A percentile compares a stretch with the other conserved stretches of the same genome.
phyloP scores from a whole-genome alignment of 1,140 invertebrate species.

The Anastrepha ludens region DNA sequence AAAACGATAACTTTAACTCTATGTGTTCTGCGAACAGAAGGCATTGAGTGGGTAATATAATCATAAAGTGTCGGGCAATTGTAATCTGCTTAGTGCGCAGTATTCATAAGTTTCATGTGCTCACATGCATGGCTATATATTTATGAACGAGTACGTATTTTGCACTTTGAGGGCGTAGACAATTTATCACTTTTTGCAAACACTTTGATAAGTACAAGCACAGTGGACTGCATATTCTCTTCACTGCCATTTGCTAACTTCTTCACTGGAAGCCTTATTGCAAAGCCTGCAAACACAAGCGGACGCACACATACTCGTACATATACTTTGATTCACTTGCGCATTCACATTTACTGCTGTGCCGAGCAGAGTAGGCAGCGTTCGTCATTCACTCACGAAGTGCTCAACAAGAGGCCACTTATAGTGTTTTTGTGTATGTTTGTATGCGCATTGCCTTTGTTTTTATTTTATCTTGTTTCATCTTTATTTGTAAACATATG shows the following conservation, averaged over 20 bases:
- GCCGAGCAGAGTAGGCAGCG: neutral
- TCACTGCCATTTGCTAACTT: neutral
- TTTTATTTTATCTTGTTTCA: neutral
- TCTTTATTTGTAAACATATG: neutral
- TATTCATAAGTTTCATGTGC: no score
- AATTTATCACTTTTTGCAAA: neutral
- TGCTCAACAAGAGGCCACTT: slow-evolving; percentile 12
- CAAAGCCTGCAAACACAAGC: neutral
- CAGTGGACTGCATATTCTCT: neutral
- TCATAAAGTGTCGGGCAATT: no score
- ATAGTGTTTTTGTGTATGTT: neutral
- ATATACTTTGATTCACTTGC: neutral
- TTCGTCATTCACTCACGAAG: slow-evolving; percentile 25
- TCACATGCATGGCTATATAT: no score
- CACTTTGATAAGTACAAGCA: neutral
- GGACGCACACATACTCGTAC: neutral
- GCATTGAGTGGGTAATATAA: no score
- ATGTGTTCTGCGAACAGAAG: no score
- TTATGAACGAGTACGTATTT: neutral
- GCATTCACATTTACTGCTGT: neutral
- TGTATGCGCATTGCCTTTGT: neutral
- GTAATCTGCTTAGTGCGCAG: no score
- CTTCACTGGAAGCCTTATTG: neutral
- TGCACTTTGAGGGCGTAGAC: neutral
- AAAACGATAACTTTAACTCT: no score